phyloP scores from a whole-genome alignment of 2,888 invertebrate genomes.

The Drosophila nr. fundita region DNA sequence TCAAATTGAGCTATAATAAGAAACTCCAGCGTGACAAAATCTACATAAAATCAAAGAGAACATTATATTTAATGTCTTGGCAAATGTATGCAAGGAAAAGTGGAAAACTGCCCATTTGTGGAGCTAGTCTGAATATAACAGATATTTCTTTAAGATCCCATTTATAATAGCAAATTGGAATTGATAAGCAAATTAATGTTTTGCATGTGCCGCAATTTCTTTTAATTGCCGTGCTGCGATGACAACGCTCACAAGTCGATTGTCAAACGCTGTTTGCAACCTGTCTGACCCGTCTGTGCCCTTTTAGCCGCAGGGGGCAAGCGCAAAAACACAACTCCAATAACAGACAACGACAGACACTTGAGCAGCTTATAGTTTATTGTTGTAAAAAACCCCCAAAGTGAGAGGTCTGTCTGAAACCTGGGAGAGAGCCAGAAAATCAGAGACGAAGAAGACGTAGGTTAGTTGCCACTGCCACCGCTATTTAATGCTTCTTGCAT shows the following conservation, averaged over 20 bases:
- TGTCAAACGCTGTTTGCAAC: constrained; percentile 5
- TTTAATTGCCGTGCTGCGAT: constrained; percentile 18
- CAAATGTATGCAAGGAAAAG: not conserved
- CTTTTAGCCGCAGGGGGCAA: constrained; percentile 8
- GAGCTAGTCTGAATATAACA: not conserved
- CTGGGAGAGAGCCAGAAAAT: not conserved
- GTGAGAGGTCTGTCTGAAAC: not conserved
- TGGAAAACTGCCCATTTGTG: not conserved
- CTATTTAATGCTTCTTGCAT: constrained; percentile 39
- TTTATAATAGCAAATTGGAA: not conserved
- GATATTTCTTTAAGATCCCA: not conserved
- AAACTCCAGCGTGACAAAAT: too few relatives aligned
- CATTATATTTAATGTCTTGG: not conserved
- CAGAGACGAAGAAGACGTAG: not conserved
- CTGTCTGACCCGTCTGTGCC: not conserved
- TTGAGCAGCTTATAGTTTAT: constrained; percentile 57
- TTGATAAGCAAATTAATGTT: not conserved
- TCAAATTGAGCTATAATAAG: not conserved
- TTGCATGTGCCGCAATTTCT: not conserved
- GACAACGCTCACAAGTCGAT: constrained; percentile 4
- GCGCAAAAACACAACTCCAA: not conserved
- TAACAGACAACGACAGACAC: constrained; percentile 4
- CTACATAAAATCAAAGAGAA: not conserved
- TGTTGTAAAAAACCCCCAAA: constrained; percentile 37
- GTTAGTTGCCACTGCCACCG: constrained; percentile 1